These are phyloP conservation scores for Sarcophaga rosellei DNA, from an alignment of 2,888 invertebrate species.

Conservation along the genomic window DNA sequence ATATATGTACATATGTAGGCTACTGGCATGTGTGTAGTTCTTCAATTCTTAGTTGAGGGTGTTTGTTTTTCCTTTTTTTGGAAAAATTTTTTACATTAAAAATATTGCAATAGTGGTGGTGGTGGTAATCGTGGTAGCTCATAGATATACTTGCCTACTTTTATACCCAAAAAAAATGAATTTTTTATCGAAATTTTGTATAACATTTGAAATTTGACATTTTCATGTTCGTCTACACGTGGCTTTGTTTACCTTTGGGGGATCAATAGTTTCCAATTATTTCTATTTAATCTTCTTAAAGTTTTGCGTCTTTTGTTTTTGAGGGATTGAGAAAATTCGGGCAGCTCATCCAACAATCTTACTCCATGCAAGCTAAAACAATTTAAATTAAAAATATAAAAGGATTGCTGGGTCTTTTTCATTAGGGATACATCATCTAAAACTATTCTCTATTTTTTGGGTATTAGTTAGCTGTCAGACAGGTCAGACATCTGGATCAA, in stretches of 20 bases:
- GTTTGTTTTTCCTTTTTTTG: conserved; percentile 49
- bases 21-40: not conserved
- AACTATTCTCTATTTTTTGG: too few species aligned
- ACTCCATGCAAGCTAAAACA: too few species aligned
- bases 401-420: too few species aligned
- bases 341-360: too few species aligned
- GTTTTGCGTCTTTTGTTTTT: too few species aligned
- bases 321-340: too few species aligned
- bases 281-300: conserved; percentile 59
- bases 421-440: too few species aligned
- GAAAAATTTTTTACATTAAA: conserved; percentile 39
- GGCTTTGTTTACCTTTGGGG: conserved; percentile 48
- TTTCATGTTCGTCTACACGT: conserved; percentile 48
- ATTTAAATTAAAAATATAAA: too few species aligned
- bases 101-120: conserved; percentile 36
- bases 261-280: conserved; percentile 29
- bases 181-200: conserved; percentile 27
- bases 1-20: not conserved
- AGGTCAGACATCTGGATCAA: too few species aligned
- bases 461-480: too few species aligned
- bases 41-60: conserved; percentile 55
- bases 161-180: conserved; percentile 15
- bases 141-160: not conserved
- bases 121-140: conserved; percentile 10
- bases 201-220: conserved; percentile 49